These are phyloP conservation scores for Pelecanoides urinatrix DNA, from an alignment of 2,113 vertebrate species.

Conservation along the genomic window DNA sequence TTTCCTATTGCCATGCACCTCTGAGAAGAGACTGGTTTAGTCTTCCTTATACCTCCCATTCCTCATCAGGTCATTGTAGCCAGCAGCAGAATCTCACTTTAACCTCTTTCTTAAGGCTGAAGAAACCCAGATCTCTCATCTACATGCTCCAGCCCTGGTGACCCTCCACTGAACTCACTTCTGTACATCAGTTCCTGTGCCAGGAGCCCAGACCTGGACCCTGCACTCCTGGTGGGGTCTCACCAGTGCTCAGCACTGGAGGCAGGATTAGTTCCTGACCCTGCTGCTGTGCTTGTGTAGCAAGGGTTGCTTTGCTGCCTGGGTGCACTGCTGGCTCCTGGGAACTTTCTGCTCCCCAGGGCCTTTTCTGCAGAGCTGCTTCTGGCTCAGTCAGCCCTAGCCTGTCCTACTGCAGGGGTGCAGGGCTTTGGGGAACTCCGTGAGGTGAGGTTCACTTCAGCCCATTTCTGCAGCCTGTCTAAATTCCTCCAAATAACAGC, in stretches of 20 bases:
- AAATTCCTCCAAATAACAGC: neutral
- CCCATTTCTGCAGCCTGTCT: neutral
- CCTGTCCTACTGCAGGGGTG: neutral
- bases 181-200: neutral
- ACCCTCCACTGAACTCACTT: neutral
- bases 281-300: neutral
- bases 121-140: neutral
- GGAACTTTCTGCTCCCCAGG: neutral
- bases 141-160: neutral
- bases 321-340: neutral
- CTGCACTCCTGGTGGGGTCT: accelerated
- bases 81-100: neutral
- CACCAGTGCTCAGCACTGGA: neutral
- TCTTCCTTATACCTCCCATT: neutral
- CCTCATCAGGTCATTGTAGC: neutral
- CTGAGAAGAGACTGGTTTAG: neutral
- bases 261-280: neutral
- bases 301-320: neutral
- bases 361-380: neutral
- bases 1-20: neutral
- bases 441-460: neutral
- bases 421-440: neutral
- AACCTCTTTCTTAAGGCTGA: neutral
- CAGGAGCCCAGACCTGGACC: neutral
- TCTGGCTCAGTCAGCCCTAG: neutral